Evolutionary conservation across 2,888 invertebrate genomes (phyloP), one percentile per base, ranked within the genome.

Genomic region (Volucella bombylans): DNA sequence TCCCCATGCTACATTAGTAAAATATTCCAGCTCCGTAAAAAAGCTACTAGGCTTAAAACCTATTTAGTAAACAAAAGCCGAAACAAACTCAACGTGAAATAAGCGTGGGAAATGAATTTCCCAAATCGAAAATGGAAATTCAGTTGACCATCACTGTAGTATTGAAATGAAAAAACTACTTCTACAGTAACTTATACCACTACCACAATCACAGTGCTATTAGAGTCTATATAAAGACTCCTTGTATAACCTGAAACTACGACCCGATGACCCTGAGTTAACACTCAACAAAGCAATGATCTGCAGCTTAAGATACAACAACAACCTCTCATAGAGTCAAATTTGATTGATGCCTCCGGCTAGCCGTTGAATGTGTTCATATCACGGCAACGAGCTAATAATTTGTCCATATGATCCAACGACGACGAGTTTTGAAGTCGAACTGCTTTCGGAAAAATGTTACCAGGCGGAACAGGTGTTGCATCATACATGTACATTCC

Each of bases 391-490:
- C 59, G 41, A 43, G 57, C 83, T 79, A 74, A 74, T 83, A 69
- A 83, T 79, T 79, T 55, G 55, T 65, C 80, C 74, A 83, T 79
- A 80, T 83, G 83, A 80, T 74, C 69, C 80, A 71, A 71, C 65
- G 49, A 45, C 38, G 43, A 50, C 12, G 41, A 54, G 39, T 18
- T 18, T 12, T 41, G 50, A 67, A 67, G 49, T 49, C 54, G 68
- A 14, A 50, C 65, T 49, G 68, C 49, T 31, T 78, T 69, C 47
- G 14, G 45, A 55, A 68, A 68, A 57, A 57, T 39, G 50, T 64
- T 69, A 68, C 68, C 83, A 69, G 74, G 74, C 71, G 80, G 79
- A 79, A 83, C 83, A 83, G 83, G 83, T 83, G 83, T 80, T 80
- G 74, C 83, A 62, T 82, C 82, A 78, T 67, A 67, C 15, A 31